Base-by-base conservation (phyloP, 2,797 vertebrate species). In the Coendou prehensilis region DNA sequence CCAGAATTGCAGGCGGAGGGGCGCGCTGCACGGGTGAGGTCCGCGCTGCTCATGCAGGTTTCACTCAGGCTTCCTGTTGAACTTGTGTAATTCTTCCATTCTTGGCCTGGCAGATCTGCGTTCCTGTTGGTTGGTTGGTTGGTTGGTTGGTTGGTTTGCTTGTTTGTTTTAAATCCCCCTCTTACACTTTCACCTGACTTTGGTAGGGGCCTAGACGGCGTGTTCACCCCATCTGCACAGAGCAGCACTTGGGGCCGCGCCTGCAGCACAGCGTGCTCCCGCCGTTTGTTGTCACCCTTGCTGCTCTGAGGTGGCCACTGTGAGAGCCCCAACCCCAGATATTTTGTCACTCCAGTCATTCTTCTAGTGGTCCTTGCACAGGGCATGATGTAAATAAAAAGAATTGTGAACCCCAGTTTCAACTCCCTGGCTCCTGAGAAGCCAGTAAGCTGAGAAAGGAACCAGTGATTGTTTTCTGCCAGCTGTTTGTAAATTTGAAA, bases 381-480 rank as follows among this genome's bases (percentile, higher is more conserved):
- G 81, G 71, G 15, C 63, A 54, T 85, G 17, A 15, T 96, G 0
- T 84, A 94, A 90, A 80, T 71, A 91, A 78, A 94, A 30, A 52
- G 71, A 85, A 67, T 52, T 1, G 9, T 56, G 52, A 89, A 69
- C 47, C 64, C 59, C 59, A 47, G 28, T 64, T 81, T 95, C 45
- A 91, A 82, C 57, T 2, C n/a, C 45, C 47, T 30, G 18, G 0
- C 14, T 69, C 20, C 37, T 41, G 61, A 85, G 78, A 86, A 85
- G 23, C 45, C 80, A 54, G 18, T 73, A 85, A 57, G 45, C 87
- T 93, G 59, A 85, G 26, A 88, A 87, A 88, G 84, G 47, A 81
- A 4, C 23, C 73, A 6, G 6, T 56, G 71, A 94, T n/a, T 90
- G 11, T 82, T 95, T 96, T 52, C 79, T 94, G 61, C 71, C 63